Base-by-base conservation (phyloP, 2,888 invertebrate genomes). In the Heteromyza rotundicornis region DNA sequence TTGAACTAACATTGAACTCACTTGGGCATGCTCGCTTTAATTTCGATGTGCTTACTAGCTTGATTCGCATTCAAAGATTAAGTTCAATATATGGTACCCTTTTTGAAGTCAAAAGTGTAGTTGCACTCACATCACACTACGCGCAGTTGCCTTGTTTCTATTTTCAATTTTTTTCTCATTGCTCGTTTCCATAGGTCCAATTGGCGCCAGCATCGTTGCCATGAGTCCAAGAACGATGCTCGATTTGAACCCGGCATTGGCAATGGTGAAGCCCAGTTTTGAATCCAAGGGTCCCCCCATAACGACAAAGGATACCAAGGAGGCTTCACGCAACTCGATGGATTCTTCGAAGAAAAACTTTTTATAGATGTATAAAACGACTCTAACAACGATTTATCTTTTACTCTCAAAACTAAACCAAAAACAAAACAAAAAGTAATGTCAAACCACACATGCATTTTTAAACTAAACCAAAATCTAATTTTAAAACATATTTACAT, bases 131-230 rank as follows among this genome's bases (percentile, higher is more conserved):
- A 22, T 59, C 60, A 51, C 60, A 58, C 53, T 64, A 63, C 60
- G 67, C 67, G 17, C n/a, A n/a, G n/a, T n/a, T n/a, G n/a, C n/a
- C n/a, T n/a, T 69, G 44, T 23, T 27, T 53, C 24, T 53, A 23
- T 32, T 27, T 35, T 35, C 16, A 32, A 27, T 22, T 58, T 17
- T 62, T 35, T 59, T 24, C 52, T 63, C 49, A 72, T 75, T n/a
- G n/a, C n/a, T n/a, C n/a, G n/a, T 77, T 65, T 74, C 77, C 71
- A 66, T 70, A 83, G 83, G 83, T 81, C 83, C 83, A 24, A 76
- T 83, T 72, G 83, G 83, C 71, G 83, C 83, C 68, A 82, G 83
- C 71, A 84, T 83, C 67, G 81, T 83, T 60, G 83, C 83, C 67
- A 82, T 83, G 77, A 82, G 82, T 77, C 84, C 83, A 63, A 76